Evolutionary conservation across 2,113 vertebrate genomes (phyloP).

Genomic region (Bostrychus sinensis): DNA sequence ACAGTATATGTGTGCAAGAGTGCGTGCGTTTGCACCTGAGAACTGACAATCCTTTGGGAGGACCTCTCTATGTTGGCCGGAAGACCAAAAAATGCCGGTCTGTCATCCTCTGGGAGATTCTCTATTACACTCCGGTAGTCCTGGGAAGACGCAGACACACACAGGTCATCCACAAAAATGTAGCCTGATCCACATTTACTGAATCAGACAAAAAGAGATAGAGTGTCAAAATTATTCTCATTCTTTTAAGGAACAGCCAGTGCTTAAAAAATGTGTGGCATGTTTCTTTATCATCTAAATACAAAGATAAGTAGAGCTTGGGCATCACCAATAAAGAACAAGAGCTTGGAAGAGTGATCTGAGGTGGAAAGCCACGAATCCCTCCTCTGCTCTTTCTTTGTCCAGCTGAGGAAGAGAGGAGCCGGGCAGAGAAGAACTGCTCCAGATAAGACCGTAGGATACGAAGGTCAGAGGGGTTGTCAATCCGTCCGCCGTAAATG

Average conservation of each 20-base stretch:
- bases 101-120: slow-evolving; percentile 94
- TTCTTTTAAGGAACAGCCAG: neutral
- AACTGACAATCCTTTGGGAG: slow-evolving; percentile 91
- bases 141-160: slow-evolving; percentile 73
- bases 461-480: slow-evolving; percentile 91
- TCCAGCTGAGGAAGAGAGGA: slow-evolving; percentile 73
- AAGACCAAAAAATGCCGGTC: slow-evolving; percentile 93
- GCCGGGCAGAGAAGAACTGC: slow-evolving; percentile 88
- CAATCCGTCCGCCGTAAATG: slow-evolving; percentile 95
- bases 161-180: slow-evolving; percentile 40
- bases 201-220: neutral
- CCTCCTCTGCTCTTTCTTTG: slow-evolving; percentile 79
- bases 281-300: neutral
- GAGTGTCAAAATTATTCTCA: slow-evolving; percentile 1
- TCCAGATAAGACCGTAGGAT: slow-evolving; percentile 94
- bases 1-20: slow-evolving; percentile 8
- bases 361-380: slow-evolving; percentile 78
- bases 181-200: neutral
- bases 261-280: neutral
- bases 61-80: slow-evolving; percentile 95
- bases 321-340: slow-evolving; percentile 88
- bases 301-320: neutral
- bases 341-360: slow-evolving; percentile 87
- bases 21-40: slow-evolving; percentile 80
- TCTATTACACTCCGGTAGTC: slow-evolving; percentile 91